Evolutionary conservation across 2,113 vertebrate genomes (phyloP), one percentile per base, ranked within the genome.

Genomic region (Tyrannus savana): DNA sequence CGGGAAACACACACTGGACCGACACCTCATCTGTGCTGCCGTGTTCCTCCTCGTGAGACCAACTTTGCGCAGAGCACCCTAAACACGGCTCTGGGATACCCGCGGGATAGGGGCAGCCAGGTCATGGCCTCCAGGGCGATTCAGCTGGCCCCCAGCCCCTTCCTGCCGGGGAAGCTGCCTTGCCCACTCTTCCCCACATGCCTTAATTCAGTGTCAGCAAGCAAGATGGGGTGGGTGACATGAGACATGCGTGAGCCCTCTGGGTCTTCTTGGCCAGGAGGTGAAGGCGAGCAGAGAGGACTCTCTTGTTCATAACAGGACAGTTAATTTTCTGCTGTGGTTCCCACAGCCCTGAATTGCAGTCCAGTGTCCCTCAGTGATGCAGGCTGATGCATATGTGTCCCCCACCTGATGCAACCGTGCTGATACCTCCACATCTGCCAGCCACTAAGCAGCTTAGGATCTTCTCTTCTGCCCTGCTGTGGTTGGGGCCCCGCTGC

Each of bases 401-500:
- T 63, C 27, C 93, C 53, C 96, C 95, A 97, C 42, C 79, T 14
- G 80, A 95, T 3, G 66, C 84, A 55, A 96, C 75, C 4, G 89
- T 35, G 24, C 95, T 55, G 1, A 93, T 68, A 62, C 90, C 94
- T 93, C 97, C 87, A 30, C 92, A 90, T 62, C 96, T 97, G 58
- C 93, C 59, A 76, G 96, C 96, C 75, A 97, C 97, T 71, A 77
- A 98, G 64, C 93, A 97, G 56, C 97, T 96, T 12, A 97, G 96
- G 97, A 98, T 98, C 75, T 82, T 89, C 66, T 46, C 31, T 37
- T 10, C 35, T 47, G 41, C 30, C 37, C 52, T 8, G 13, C 5
- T 44, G 39, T 3, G 3, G 33, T 46, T 47, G 42, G 3, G 4
- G 16, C 37, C n/a, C 25, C 52, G n/a, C 19, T 10, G 33, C 19